Conservation (phyloP, 2,888 invertebrate genomes). For the Syritta pipiens region DNA sequence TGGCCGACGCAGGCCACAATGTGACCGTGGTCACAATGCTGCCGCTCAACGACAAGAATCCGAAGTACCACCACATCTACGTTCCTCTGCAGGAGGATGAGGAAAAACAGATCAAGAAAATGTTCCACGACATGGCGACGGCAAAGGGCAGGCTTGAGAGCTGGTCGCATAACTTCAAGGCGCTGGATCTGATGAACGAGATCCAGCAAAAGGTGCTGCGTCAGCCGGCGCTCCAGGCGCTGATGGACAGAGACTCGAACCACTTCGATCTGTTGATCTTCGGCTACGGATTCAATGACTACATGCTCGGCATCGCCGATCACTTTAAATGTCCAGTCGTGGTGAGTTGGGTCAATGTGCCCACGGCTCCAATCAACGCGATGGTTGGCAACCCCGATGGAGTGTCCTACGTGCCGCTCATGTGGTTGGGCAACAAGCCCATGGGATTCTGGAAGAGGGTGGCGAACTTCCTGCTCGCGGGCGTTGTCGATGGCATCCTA, state of each 20-base stretch:
- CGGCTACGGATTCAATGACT: conserved; percentile 67
- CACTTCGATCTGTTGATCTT: conserved; percentile 71
- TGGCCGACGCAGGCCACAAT: conserved; percentile 69
- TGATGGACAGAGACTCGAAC: conserved; percentile 73
- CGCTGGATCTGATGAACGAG: conserved; percentile 70
- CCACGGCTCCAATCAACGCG: conserved; percentile 70
- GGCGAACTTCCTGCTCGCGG: conserved; percentile 66
- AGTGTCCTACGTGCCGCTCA: conserved; percentile 72
- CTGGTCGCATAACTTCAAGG: conserved; percentile 65
- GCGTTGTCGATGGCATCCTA: background rate
- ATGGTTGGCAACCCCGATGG: conserved; percentile 75
- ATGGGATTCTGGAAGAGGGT: conserved; percentile 73
- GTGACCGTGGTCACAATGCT: conserved; percentile 69
- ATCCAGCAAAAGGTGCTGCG: conserved; percentile 74
- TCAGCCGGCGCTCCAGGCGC: conserved; percentile 72
- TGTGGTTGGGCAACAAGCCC: conserved; percentile 18
- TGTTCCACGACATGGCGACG: conserved; percentile 70
- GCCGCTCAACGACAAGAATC: conserved; percentile 74
- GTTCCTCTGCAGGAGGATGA: conserved; percentile 71
- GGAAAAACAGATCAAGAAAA: conserved; percentile 62
- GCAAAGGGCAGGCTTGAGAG: conserved; percentile 70
- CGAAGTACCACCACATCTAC: conserved; percentile 73
- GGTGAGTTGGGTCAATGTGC: conserved; percentile 71
- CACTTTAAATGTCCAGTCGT: conserved; percentile 75
- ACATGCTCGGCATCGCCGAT: conserved; percentile 72